Evolutionary conservation across 1,140 invertebrate genomes (phyloP).

Genomic region (Drosophila asahinai): DNA sequence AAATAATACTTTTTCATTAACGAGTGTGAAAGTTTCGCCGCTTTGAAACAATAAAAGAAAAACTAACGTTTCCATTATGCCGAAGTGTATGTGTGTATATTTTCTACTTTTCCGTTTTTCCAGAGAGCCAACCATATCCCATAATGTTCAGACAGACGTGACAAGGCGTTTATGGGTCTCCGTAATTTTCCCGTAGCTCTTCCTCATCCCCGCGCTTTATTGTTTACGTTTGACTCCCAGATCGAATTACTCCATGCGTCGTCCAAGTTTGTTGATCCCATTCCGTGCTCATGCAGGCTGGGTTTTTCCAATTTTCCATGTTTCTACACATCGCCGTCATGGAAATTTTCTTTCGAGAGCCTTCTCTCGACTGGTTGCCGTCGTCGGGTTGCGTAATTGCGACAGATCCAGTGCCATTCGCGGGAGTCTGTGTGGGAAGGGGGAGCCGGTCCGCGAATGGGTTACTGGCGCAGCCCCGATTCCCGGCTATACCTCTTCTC

Average conservation of each 20-base stretch:
- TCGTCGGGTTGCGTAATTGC: constrained; percentile 65
- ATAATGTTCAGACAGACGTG: constrained; percentile 69
- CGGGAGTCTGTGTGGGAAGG: constrained; percentile 7
- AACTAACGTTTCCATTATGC: constrained; percentile 71
- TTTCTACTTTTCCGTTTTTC: constrained; percentile 47
- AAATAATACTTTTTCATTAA: constrained; percentile 48
- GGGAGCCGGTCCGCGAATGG: constrained; percentile 41
- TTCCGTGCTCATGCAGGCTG: constrained; percentile 54
- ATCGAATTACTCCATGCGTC: constrained; percentile 65
- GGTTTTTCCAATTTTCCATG: constrained; percentile 59
- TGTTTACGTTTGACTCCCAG: constrained; percentile 52
- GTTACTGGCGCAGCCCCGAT: constrained; percentile 36
- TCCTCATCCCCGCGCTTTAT: constrained; percentile 29
- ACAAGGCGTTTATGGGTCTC: constrained; percentile 51
- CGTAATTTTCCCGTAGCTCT: constrained; percentile 45
- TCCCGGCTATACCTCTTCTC: constrained; percentile 2
- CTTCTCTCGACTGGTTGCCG: constrained; percentile 54
- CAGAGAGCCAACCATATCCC: constrained; percentile 6
- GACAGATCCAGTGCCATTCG: constrained; percentile 60
- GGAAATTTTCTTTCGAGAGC: constrained; percentile 58
- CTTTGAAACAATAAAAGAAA: constrained; percentile 67
- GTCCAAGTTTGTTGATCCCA: constrained; percentile 71
- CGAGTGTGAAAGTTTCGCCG: constrained; percentile 75
- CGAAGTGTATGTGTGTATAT: constrained; percentile 50
- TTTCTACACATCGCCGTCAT: constrained; percentile 48